Conservation (phyloP, 2,113 vertebrate species). For the Onychostoma macrolepis region DNA sequence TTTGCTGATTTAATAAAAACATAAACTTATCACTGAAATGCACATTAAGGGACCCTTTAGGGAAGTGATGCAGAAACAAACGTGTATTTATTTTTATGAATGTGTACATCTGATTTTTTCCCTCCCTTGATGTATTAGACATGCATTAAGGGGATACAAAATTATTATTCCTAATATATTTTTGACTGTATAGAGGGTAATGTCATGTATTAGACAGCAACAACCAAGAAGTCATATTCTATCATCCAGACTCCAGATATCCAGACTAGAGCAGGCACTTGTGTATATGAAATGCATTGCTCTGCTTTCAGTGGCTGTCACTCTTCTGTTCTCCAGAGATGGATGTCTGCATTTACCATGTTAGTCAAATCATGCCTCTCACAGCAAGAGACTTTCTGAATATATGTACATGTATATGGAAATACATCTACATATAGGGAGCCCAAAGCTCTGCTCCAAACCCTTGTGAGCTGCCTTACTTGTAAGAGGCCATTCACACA, state of each 20-base stretch:
- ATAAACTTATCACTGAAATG: conserved; percentile 5
- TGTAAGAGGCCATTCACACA: not conserved
- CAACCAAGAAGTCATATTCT: conserved; percentile 33
- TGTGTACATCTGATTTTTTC: not conserved
- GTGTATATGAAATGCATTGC: conserved; percentile 70
- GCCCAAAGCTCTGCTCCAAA: not conserved
- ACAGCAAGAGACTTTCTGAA: not conserved
- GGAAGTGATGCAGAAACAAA: conserved; percentile 3
- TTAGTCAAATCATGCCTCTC: conserved; percentile 62
- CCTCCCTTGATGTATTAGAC: not conserved
- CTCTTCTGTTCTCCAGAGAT: conserved; percentile 66
- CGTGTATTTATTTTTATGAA: not conserved
- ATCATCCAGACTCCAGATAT: conserved; percentile 62
- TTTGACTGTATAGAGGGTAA: conserved; percentile 2
- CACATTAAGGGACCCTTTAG: not conserved
- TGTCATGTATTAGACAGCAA: conserved; percentile 37
- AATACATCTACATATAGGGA: not conserved
- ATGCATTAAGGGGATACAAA: not conserved
- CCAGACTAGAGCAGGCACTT: conserved; percentile 50
- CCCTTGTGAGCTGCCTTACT: not conserved
- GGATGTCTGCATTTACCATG: conserved; percentile 59
- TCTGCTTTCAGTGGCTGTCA: conserved; percentile 63
- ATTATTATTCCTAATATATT: not conserved
- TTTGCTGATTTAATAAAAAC: conserved; percentile 51
- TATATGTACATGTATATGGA: conserved; percentile 24